Evolutionary conservation across 2,888 invertebrate genomes (phyloP), one percentile per base, ranked within the genome.

Genomic region (Tuberolachnus salignus): DNA sequence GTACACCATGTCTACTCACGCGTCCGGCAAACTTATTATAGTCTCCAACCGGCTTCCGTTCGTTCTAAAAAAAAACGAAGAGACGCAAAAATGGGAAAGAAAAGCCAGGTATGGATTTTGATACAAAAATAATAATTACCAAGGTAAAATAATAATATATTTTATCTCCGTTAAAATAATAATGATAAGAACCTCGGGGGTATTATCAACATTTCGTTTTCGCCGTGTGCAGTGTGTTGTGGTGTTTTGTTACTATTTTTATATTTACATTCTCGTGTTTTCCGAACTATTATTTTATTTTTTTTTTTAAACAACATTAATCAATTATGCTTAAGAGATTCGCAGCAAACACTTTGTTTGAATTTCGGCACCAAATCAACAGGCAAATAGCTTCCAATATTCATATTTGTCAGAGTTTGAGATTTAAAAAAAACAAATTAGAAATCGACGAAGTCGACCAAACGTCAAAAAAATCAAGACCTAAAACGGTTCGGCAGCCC

Each of bases 1-100:
- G 0, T 23, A 59, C 63, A 34, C 21, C 11, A 78, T 78, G 78
- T 51, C 75, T n/a, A 46, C 67, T 13, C 69, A 74, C 9, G 81
- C 85, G 51, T 81, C 80, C 81, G 91, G 91, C 83, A 93, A 92
- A 85, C 91, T 95, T 89, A 94, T 95, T 84, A 95, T 95, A 83
- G 94, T 95, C 81, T 95, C 95, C 82, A 95, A 95, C 87, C 89
- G 95, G 83, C 87, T 95, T 85, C 95, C 95, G 10, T 95, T 95
- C 87, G 92, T 95, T 82, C 87, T 95, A 81, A 91, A 90, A 85
- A 89, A 92, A 85, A 90, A 93, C 87, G 89, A 91, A 74, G 88
- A 89, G 83, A 91, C 91, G 81, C 91, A 91, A 64, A 88, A 89
- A 63, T 88, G 94, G 84, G 90, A 92, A 83, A 89, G 95, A 82